Evolutionary conservation across 2,888 invertebrate species (phyloP).

Genomic region (Agrochola macilenta): DNA sequence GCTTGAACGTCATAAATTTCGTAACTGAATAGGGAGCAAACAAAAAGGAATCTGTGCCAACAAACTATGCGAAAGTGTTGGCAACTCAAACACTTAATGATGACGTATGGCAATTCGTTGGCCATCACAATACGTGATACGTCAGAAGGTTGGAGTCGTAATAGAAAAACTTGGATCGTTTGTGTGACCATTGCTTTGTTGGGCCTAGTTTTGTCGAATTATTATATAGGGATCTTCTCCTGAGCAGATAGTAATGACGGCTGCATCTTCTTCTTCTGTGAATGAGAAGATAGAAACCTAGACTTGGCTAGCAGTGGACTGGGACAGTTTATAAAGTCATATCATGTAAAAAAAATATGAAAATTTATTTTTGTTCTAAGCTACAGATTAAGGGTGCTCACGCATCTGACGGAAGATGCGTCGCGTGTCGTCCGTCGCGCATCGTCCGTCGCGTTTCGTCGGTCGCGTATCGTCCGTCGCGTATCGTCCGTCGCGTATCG

Average conservation of each 20-base stretch:
- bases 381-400: too few species aligned
- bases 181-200: constrained; percentile 71
- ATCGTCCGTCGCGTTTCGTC: too few species aligned
- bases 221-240: constrained; percentile 7
- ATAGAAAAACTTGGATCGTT: constrained; percentile 83
- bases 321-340: too few species aligned
- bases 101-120: constrained; percentile 64
- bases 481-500: too few species aligned
- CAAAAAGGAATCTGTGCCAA: constrained; percentile 64
- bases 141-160: constrained; percentile 73
- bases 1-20: constrained; percentile 58
- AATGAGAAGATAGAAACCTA: background rate
- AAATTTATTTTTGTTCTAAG: too few species aligned
- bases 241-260: background rate
- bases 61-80: constrained; percentile 63
- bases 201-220: constrained; percentile 16
- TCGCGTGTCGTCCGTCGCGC: too few species aligned
- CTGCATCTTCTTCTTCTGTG: background rate
- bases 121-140: constrained; percentile 67
- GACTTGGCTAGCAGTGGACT: background rate
- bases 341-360: background rate
- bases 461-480: too few species aligned
- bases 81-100: constrained; percentile 64
- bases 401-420: too few species aligned
- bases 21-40: constrained; percentile 57